These are phyloP conservation scores for Danio choprae DNA, from an alignment of 2,797 vertebrate genomes.

Conservation along the genomic window DNA sequence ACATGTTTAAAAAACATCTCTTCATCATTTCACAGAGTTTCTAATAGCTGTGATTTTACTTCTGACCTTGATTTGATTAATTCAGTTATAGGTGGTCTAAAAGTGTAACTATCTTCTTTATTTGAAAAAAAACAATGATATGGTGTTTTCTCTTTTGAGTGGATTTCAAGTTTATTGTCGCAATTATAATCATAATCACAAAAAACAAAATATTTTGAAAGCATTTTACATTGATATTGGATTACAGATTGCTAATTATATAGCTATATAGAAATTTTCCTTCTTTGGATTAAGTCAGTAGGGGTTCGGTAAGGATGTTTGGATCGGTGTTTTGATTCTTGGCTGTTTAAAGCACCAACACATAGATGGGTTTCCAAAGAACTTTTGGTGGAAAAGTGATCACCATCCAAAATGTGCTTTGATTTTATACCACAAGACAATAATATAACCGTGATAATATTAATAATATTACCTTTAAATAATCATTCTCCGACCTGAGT, in stretches of 20 bases:
- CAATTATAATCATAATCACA: background rate
- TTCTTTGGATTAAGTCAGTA: background rate
- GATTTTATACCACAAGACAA: background rate
- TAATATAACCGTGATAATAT: background rate
- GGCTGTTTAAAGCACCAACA: background rate
- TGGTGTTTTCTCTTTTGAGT: background rate
- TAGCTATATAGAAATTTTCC: too few species aligned
- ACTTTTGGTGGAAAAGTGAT: background rate
- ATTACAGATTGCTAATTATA: too few species aligned
- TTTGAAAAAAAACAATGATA: background rate
- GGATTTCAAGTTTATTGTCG: background rate
- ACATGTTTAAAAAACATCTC: background rate
- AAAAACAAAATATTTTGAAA: background rate
- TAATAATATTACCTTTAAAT: constrained; percentile 97
- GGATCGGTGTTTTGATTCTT: constrained; percentile 6
- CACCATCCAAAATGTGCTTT: background rate
- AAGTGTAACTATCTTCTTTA: background rate
- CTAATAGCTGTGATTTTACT: background rate
- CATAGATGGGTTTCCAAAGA: background rate
- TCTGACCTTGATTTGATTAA: background rate
- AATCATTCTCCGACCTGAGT: constrained; percentile 95
- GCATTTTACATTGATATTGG: background rate
- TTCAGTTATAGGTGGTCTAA: background rate
- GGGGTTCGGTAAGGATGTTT: too few species aligned
- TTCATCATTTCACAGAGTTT: background rate